Evolutionary conservation across 2,888 invertebrate genomes (phyloP).

Genomic region (Bellardia bayeri): DNA sequence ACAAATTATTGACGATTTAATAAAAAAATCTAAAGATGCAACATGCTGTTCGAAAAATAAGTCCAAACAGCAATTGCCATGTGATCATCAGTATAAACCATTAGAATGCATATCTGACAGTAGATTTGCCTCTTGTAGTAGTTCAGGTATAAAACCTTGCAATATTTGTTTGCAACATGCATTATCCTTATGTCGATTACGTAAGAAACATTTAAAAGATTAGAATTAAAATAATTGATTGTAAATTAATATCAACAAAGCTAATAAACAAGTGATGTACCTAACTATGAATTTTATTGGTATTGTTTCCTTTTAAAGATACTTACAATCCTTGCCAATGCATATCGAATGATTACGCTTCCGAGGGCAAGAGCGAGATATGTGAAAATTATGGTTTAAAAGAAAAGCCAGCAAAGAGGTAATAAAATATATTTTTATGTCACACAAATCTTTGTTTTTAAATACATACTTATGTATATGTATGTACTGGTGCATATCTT

Average conservation of each 20-base stretch:
- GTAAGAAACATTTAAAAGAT: neutral
- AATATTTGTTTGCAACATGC: neutral
- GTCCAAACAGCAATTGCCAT: neutral
- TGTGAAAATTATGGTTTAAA: neutral
- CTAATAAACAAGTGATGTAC: neutral
- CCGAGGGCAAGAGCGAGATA: neutral
- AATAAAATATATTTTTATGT: neutral
- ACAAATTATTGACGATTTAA: conserved; percentile 66
- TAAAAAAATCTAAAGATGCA: neutral
- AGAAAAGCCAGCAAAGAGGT: conserved; percentile 50
- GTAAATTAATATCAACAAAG: neutral
- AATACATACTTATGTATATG: neutral
- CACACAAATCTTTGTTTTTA: neutral
- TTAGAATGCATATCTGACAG: conserved; percentile 16
- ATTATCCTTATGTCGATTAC: neutral
- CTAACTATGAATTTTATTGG: neutral
- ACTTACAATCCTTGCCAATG: conserved; percentile 28
- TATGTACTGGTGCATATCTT: neutral
- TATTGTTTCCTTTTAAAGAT: conserved; percentile 32
- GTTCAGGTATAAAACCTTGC: conserved; percentile 69
- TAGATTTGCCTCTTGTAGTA: conserved; percentile 66
- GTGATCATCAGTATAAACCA: conserved; percentile 31
- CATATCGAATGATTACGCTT: conserved; percentile 34
- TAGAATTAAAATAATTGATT: neutral
- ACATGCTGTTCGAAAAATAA: conserved; percentile 31